Evolutionary conservation across 1,140 invertebrate genomes (phyloP).

Genomic region (Sinella curviseta): DNA sequence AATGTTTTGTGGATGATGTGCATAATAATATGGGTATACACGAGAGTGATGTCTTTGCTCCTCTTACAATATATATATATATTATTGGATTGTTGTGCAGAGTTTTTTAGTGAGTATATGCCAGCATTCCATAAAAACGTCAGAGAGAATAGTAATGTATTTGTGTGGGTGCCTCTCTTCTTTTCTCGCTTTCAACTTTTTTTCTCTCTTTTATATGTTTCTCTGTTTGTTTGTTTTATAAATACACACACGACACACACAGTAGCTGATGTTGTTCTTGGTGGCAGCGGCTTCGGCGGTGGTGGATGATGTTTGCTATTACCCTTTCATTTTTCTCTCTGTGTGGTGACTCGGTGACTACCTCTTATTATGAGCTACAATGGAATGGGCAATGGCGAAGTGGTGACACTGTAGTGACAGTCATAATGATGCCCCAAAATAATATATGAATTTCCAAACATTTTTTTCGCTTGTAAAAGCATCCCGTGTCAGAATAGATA

Average conservation of each 20-base stretch:
- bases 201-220: too few relatives aligned
- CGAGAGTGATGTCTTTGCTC: too few relatives aligned
- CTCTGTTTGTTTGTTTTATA: too few relatives aligned
- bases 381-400: slow-evolving; percentile 4
- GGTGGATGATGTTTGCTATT: neutral
- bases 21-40: too few relatives aligned
- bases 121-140: too few relatives aligned
- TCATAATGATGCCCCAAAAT: slow-evolving; percentile 8
- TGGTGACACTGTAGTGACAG: neutral
- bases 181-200: too few relatives aligned
- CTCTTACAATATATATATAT: too few relatives aligned
- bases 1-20: neutral
- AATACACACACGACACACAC: neutral
- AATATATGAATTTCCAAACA: neutral
- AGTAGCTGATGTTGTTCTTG: neutral
- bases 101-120: too few relatives aligned
- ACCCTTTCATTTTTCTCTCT: slow-evolving; percentile 18
- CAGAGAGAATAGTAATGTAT: too few relatives aligned
- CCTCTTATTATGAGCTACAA: neutral
- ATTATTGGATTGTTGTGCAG: too few relatives aligned
- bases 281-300: neutral
- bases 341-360: slow-evolving; percentile 14
- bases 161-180: too few relatives aligned
- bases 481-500: neutral
- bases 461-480: neutral